Percentiles rank a stretch among this genome's conserved stretches.
These are phyloP conservation scores for Podabrus alpinus DNA, from an alignment of 2,888 invertebrate species.

Conservation along the genomic window DNA sequence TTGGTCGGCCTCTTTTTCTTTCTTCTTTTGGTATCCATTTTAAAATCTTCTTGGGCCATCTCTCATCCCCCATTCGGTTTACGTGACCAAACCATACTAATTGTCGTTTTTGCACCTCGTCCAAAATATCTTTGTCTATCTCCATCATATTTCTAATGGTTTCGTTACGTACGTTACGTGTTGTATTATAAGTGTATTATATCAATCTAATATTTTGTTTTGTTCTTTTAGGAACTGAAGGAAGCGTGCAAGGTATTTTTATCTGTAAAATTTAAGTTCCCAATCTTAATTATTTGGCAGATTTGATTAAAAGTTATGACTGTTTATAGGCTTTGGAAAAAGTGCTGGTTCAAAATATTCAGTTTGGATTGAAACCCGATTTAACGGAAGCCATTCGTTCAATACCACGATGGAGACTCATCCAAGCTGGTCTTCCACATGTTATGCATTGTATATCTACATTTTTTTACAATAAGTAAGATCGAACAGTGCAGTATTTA, in stretches of 20 bases:
- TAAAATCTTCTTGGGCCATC: no score
- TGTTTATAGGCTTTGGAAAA: conserved; percentile 88
- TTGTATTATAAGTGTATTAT: background rate
- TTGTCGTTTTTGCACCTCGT: no score
- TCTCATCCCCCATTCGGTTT: no score
- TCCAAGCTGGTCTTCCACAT: conserved; percentile 95
- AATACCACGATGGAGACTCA: conserved; percentile 91
- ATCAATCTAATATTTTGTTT: conserved; percentile 13
- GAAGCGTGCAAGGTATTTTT: conserved; percentile 85
- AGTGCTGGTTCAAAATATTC: conserved; percentile 96
- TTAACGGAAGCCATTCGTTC: conserved; percentile 88
- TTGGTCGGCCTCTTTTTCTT: no score
- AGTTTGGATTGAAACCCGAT: conserved; percentile 90
- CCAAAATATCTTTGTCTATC: no score
- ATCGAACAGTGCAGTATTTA: background rate
- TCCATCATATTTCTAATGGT: no score
- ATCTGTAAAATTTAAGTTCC: background rate
- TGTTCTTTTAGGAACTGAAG: conserved; percentile 77
- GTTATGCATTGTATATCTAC: conserved; percentile 94
- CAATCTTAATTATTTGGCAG: background rate
- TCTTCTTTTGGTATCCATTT: no score
- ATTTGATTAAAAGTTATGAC: conserved; percentile 14
- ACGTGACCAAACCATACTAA: no score
- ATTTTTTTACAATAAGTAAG: conserved; percentile 80
- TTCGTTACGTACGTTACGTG: no score